Percentiles rank a stretch among this genome's conserved stretches.
Conservation (phyloP, 2,797 vertebrate species). For the Podarcis lilfordi region DNA sequence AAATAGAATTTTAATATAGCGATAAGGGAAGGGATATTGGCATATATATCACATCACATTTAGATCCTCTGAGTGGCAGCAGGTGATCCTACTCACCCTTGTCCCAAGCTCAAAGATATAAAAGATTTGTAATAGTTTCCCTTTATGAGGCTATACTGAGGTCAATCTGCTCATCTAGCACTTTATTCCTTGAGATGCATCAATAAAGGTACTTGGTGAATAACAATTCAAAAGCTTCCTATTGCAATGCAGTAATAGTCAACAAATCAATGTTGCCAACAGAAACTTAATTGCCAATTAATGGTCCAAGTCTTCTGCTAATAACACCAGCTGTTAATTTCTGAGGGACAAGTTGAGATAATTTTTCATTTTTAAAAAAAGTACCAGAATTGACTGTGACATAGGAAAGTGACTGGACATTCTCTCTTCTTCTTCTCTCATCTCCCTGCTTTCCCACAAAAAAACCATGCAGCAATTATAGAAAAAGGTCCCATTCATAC, state of each 20-base stretch:
- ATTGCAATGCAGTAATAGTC: conserved; percentile 24
- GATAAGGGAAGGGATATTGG: conserved; percentile 31
- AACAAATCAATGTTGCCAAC: conserved; percentile 16
- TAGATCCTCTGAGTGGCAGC: conserved; percentile 17
- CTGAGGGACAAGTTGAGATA: background rate
- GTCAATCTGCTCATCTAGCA: background rate
- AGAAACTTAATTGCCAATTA: conserved; percentile 13
- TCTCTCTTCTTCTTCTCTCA: rapidly evolving
- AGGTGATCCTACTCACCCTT: conserved; percentile 15
- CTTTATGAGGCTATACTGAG: background rate
- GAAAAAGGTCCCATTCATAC: background rate
- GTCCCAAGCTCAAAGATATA: conserved; percentile 11
- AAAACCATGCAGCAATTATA: background rate
- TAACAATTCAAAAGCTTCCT: conserved; percentile 23
- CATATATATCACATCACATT: conserved; percentile 24
- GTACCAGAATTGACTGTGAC: background rate
- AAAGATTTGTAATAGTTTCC: conserved; percentile 22
- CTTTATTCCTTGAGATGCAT: conserved; percentile 18
- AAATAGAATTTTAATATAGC: conserved; percentile 17
- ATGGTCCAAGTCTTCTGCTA: conserved; percentile 3
- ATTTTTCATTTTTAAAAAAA: background rate
- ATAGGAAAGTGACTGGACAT: background rate
- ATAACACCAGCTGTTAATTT: conserved; percentile 26
- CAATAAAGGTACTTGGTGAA: background rate
- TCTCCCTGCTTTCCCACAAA: too few species aligned